Evolutionary conservation across 2,888 invertebrate species (phyloP).

Genomic region (Dioctria linearis): DNA sequence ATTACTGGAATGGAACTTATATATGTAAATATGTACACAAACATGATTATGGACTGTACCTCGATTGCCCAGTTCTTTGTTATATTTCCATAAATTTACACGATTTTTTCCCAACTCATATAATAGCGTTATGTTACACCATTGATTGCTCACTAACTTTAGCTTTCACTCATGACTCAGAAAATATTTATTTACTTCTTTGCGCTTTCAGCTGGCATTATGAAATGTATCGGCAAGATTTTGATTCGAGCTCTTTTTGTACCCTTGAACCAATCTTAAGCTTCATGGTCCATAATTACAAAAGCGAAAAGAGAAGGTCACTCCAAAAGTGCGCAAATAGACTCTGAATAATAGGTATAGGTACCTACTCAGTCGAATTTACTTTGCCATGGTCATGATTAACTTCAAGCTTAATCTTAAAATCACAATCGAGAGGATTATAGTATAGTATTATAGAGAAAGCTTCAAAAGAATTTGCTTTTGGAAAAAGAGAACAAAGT

Average conservation of each 20-base stretch:
- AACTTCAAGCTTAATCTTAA: conserved; percentile 16
- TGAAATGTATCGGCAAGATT: background rate
- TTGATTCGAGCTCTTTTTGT: background rate
- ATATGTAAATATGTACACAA: no score
- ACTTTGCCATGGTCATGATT: conserved; percentile 11
- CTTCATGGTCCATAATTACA: background rate
- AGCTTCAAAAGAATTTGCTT: conserved; percentile 7
- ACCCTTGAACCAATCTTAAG: conserved; percentile 9
- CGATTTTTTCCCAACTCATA: background rate
- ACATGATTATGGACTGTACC: no score
- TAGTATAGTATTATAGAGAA: conserved; percentile 4
- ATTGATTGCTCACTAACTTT: no score
- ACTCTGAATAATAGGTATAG: background rate
- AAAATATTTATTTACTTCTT: background rate
- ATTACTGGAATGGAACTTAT: no score
- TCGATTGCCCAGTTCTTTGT: no score
- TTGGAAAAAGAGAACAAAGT: conserved; percentile 25
- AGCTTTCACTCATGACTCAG: conserved; percentile 30
- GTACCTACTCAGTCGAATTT: conserved; percentile 10
- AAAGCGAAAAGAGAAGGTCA: conserved; percentile 13
- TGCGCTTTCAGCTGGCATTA: background rate
- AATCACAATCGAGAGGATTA: background rate
- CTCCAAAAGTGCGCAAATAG: background rate
- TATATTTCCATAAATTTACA: no score
- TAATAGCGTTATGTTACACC: no score